Evolutionary conservation across 2,888 invertebrate genomes (phyloP).

Genomic region (Diplazon laetatorius): DNA sequence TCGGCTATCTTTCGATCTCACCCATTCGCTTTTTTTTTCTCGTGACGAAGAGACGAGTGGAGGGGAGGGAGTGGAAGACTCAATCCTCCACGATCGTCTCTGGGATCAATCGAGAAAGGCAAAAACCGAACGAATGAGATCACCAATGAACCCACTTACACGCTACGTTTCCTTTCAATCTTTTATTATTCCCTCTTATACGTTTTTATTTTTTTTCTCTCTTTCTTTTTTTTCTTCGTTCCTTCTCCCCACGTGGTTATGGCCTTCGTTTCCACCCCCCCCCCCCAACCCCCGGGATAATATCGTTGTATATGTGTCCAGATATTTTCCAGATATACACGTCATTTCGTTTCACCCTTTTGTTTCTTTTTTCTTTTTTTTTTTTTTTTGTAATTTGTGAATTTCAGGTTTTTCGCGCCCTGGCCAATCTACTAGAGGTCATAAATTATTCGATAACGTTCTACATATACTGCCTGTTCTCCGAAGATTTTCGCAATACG

Average conservation of each 20-base stretch:
- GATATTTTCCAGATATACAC: too few relatives aligned
- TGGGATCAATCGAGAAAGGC: slow-evolving; percentile 43
- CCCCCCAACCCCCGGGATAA: too few relatives aligned
- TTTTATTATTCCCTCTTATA: slow-evolving; percentile 17
- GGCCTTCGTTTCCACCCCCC: too few relatives aligned
- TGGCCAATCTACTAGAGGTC: slow-evolving; percentile 89
- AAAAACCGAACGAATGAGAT: slow-evolving; percentile 24
- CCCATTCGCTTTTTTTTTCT: not conserved
- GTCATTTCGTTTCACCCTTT: slow-evolving; percentile 28
- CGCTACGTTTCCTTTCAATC: slow-evolving; percentile 56
- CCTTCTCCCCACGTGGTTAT: not conserved
- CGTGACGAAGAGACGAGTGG: not conserved
- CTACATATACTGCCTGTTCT: slow-evolving; percentile 91
- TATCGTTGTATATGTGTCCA: too few relatives aligned
- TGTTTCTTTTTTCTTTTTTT: not conserved
- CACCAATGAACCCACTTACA: slow-evolving; percentile 48
- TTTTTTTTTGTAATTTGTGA: slow-evolving; percentile 34
- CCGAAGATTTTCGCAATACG: slow-evolving; percentile 90
- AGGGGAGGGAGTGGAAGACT: slow-evolving; percentile 1
- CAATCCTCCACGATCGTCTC: slow-evolving; percentile 37
- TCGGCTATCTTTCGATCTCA: slow-evolving; percentile 21
- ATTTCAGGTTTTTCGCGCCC: slow-evolving; percentile 86
- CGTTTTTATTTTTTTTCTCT: not conserved
- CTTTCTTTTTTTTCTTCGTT: not conserved
- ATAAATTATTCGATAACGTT: slow-evolving; percentile 91